phyloP scores from a whole-genome alignment of 2,113 vertebrate genomes.

The Xiphorhynchus elegans region DNA sequence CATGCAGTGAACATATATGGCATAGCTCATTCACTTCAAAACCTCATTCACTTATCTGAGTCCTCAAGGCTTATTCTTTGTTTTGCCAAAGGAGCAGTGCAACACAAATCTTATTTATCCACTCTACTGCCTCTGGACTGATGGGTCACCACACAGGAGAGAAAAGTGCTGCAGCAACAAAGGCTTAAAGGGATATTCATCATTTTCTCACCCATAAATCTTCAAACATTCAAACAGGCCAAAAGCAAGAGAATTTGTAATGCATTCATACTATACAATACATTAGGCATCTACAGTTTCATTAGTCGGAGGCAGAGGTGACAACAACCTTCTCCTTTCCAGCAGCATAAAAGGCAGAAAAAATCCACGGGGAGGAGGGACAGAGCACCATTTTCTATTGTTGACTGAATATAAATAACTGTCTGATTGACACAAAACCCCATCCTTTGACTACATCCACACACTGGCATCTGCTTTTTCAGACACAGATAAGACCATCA shows the following conservation, averaged over 20 bases:
- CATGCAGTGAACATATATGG: background rate
- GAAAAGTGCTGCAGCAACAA: background rate
- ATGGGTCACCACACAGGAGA: background rate
- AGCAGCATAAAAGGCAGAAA: constrained; percentile 6
- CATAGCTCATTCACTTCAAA: background rate
- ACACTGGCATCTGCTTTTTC: background rate
- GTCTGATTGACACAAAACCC: background rate
- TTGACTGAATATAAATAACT: constrained; percentile 31
- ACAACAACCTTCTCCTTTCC: background rate
- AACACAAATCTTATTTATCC: background rate
- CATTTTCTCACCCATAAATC: background rate
- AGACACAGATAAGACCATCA: background rate
- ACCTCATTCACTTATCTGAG: background rate
- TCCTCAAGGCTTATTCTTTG: background rate
- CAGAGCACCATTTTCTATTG: background rate
- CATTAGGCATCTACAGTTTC: background rate
- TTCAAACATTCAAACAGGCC: background rate
- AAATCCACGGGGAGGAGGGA: background rate
- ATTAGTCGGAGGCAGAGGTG: background rate
- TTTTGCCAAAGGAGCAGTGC: background rate
- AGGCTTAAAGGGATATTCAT: background rate
- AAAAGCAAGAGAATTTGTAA: background rate
- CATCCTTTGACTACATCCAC: background rate
- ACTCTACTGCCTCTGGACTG: background rate
- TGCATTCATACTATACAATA: background rate